Conservation (phyloP, 37 sponge, comb jelly and placozoan species). For the Chondrosia reniformis region DNA sequence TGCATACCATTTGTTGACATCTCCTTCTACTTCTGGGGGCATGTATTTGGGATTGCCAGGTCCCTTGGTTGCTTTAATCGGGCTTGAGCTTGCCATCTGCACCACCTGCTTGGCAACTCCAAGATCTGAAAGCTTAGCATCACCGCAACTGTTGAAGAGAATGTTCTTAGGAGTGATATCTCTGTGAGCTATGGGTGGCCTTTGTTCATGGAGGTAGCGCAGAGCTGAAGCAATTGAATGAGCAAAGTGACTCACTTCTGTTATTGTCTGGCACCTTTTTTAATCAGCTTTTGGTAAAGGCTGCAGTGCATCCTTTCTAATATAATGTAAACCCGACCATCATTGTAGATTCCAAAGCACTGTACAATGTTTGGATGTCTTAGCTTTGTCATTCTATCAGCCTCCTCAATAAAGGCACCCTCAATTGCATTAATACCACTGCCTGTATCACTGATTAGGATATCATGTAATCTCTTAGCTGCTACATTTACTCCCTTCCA, state of each 20-base stretch:
- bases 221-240: not conserved
- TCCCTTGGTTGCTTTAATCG: not conserved
- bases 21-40: conserved; percentile 11
- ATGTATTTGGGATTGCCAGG: conserved; percentile 24
- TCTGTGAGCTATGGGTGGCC: not conserved
- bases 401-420: conserved; percentile 1
- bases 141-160: not conserved
- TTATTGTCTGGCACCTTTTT: not conserved
- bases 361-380: conserved; percentile 14
- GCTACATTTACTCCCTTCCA: conserved; percentile 16
- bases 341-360: conserved; percentile 9
- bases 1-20: too few relatives aligned
- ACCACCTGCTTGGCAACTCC: conserved; percentile 8
- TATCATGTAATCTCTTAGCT: not conserved
- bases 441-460: not conserved
- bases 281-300: not conserved
- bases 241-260: not conserved
- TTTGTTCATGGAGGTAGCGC: conserved; percentile 6
- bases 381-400: not conserved
- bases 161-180: conserved; percentile 28
- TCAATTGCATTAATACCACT: not conserved
- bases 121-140: conserved; percentile 19
- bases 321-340: not conserved
- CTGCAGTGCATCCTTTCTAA: conserved; percentile 1
- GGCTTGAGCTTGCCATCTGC: not conserved